These are phyloP conservation scores for Eira barbara DNA, from an alignment of 2,113 vertebrate species.

Conservation along the genomic window DNA sequence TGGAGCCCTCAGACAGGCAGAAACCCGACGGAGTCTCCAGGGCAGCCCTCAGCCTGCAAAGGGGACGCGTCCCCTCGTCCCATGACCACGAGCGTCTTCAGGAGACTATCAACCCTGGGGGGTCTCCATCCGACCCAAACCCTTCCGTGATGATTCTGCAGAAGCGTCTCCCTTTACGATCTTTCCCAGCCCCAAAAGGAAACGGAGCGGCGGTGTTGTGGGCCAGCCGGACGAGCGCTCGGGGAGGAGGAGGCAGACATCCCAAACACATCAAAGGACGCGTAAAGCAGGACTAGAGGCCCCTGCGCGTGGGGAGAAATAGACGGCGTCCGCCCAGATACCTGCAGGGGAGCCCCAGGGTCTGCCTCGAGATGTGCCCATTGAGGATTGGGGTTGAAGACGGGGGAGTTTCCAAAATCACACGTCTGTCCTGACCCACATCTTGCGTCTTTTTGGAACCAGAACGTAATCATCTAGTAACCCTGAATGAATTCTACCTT, in stretches of 20 bases:
- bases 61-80: background rate
- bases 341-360: accelerated
- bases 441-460: background rate
- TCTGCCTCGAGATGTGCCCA: background rate
- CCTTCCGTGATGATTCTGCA: accelerated
- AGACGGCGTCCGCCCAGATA: accelerated
- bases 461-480: background rate
- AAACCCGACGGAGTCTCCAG: background rate
- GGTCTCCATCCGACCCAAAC: no score
- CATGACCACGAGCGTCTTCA: accelerated
- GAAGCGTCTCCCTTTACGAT: accelerated
- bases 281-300: accelerated
- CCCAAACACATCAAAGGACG: background rate
- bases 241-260: background rate
- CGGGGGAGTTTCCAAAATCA: background rate
- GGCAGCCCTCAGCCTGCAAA: accelerated
- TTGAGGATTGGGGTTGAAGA: accelerated
- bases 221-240: background rate
- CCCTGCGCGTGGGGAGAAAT: accelerated
- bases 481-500: accelerated
- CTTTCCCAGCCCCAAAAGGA: background rate
- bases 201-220: accelerated
- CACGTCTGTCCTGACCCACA: background rate
- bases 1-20: constrained; percentile 75
- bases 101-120: background rate